Conservation (phyloP, 2,113 vertebrate genomes). For the Zapus hudsonius region DNA sequence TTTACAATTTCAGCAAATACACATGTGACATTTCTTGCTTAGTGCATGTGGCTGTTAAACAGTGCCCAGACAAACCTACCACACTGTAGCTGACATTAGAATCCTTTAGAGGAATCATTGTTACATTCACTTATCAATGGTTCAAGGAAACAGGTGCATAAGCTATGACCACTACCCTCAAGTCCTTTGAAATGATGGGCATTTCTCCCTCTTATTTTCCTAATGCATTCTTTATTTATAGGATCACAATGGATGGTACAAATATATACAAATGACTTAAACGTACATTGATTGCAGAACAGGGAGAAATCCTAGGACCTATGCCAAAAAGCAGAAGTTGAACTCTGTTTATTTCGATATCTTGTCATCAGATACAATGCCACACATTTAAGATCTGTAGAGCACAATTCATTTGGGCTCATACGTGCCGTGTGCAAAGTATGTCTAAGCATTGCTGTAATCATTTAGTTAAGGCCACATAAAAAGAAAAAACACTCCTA, state of each 20-base stretch:
- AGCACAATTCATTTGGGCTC: neutral
- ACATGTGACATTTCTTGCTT: neutral
- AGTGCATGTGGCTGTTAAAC: neutral
- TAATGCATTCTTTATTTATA: neutral
- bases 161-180: neutral
- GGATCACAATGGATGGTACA: neutral
- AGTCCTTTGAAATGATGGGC: neutral
- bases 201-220: neutral
- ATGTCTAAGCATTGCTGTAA: neutral
- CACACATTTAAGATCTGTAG: constrained; percentile 57
- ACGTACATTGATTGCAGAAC: neutral
- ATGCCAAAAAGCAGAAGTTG: neutral
- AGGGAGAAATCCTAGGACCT: constrained; percentile 51
- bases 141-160: neutral
- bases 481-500: neutral
- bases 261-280: constrained; percentile 9
- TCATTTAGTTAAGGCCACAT: neutral
- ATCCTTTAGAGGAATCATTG: neutral
- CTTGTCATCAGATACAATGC: constrained; percentile 28
- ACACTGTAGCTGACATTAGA: neutral
- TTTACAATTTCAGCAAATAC: neutral
- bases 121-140: neutral
- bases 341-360: constrained; percentile 47
- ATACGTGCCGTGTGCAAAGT: neutral
- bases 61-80: neutral